Base-by-base conservation (phyloP, 2,113 vertebrate species). In the Suricata suricatta region DNA sequence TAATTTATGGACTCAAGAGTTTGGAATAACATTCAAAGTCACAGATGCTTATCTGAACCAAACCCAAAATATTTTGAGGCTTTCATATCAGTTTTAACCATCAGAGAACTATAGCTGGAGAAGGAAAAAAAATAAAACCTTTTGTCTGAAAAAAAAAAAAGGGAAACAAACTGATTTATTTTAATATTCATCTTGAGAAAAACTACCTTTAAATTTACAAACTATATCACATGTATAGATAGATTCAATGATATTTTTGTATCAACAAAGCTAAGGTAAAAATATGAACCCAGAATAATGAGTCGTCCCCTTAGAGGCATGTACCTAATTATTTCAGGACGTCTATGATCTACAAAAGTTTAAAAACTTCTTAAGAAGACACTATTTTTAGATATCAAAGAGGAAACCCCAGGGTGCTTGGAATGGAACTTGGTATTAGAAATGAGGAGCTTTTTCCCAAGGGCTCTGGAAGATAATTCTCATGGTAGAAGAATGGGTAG, bases 11-110 rank as follows among this genome's bases (percentile, higher is more conserved):
- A 97, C 50, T 96, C 94, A 76, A 96, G 93, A 98, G 90, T 96
- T 96, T 98, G 90, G 90, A 98, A 96, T 97, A 97, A 94, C 92
- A 97, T 98, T 98, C 90, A 91, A 97, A 98, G 97, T 96, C 97
- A 96, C 92, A 98, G 95, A 97, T 97, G 98, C 96, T 95, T 95
- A 97, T 98, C 97, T 98, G 94, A 97, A 93, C 77, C n/a, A 93
- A 97, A 94, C 90, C 92, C 84, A 95, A 97, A 97, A 97, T 97
- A 97, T 96, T 97, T 97, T 96, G 96, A 95, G 93, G 90, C 85
- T 97, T 95, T 81, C 66, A 15, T 97, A 98, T 97, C 97, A 96
- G 79, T 90, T 92, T 60, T 95, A 96, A 92, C 87, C 93, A 97
- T 98, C 96, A 90, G 79, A 95, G 90, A 93, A 96, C 69, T 96